Base-by-base conservation (phyloP, 1,140 invertebrate genomes). In the Anadara kagoshimensis region DNA sequence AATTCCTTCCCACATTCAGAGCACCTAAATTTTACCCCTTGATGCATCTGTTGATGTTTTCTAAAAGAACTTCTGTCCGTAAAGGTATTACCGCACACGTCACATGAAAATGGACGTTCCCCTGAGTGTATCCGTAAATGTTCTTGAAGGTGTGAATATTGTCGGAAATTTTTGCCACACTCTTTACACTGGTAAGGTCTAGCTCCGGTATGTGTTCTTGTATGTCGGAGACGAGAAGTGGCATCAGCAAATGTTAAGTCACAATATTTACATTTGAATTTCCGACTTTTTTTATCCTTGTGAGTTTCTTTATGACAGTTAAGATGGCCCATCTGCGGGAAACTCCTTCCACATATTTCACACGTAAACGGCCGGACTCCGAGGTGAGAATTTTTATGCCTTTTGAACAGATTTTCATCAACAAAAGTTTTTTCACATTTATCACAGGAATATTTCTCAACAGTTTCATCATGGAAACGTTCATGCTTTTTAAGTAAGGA, bases 71-170 rank as follows among this genome's bases (percentile, higher is more conserved):
- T 36, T 36, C 29, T 36, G 7, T 36, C 29, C 7, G 29, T 36
- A 36, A 36, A 36, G 7, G 29, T 36, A 3, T 36, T 36, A 36
- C 7, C 7, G 7, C 29, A 36, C 29, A 36, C 29, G 7, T 36
- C 29, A 36, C 29, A 36, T 36, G 29, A 36, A 36, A 83, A 88
- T 41, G 78, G 83, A 16, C 72, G 70, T 45, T 85, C 85, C 5
- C 87, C 89, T 11, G 82, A 87, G 73, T 91, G 90, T 43, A 83
- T 81, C 36, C 84, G 36, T 65, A 79, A 80, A 68, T 91, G 90
- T n/a, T 78, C 76, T 45, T 80, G 75, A 22, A 87, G 75, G 49
- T 80, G 80, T 59, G 74, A 76, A 22, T 76, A 79, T 29, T 81
- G 78, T 1, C 65, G 57, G 54, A 82, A 82, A 1, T 67, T 57